phyloP scores from a whole-genome alignment of 2,888 invertebrate genomes.

The Digitonthophagus gazella region DNA sequence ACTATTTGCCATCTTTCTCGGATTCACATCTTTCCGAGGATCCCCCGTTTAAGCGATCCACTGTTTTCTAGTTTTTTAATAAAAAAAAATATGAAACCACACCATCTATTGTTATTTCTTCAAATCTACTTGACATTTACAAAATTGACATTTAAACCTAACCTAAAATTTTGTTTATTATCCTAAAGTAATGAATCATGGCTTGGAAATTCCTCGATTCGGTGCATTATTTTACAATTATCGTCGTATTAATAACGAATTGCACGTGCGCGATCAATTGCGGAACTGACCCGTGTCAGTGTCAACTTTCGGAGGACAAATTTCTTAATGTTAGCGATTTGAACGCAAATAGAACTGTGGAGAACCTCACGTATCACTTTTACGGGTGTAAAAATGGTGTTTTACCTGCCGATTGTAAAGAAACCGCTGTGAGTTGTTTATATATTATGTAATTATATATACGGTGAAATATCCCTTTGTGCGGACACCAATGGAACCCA shows the following conservation, averaged over 20 bases:
- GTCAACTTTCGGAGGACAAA: conserved; percentile 42
- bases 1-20: no score
- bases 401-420: conserved; percentile 25
- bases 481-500: no score
- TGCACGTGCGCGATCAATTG: conserved; percentile 25
- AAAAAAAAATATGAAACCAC: neutral
- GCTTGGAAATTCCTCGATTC: conserved; percentile 23
- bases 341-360: conserved; percentile 33
- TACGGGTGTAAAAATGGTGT: conserved; percentile 46
- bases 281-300: conserved; percentile 40
- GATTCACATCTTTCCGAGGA: no score
- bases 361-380: conserved; percentile 42
- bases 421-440: conserved; percentile 31
- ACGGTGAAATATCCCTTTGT: no score
- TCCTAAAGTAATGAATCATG: conserved; percentile 25
- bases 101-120: neutral
- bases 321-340: conserved; percentile 40
- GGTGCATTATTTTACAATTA: conserved; percentile 21
- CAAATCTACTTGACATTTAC: conserved; percentile 22
- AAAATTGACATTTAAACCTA: conserved; percentile 16
- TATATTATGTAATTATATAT: no score
- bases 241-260: conserved; percentile 11
- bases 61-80: neutral
- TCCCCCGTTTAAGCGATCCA: no score
- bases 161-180: conserved; percentile 29